These are phyloP conservation scores for Melangyna quadrimaculata DNA, from an alignment of 2,888 invertebrate species.

Conservation along the genomic window DNA sequence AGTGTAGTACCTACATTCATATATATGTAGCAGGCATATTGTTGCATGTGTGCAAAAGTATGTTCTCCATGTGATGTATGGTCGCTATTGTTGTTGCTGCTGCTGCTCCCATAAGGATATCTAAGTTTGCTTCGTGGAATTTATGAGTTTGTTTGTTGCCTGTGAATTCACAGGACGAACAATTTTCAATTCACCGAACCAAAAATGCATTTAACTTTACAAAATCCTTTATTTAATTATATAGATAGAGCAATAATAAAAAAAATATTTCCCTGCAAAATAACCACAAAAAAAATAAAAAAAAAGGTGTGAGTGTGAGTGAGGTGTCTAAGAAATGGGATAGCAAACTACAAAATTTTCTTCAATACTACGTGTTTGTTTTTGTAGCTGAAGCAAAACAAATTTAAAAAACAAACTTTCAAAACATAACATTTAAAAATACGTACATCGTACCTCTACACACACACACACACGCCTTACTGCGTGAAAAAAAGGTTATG, in stretches of 20 bases:
- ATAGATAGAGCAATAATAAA: background rate
- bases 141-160: constrained; percentile 29
- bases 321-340: background rate
- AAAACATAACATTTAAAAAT: background rate
- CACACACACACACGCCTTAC: no score
- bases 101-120: constrained; percentile 47
- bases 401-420: background rate
- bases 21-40: constrained; percentile 23
- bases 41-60: constrained; percentile 41
- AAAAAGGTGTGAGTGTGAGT: no score
- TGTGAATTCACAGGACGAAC: background rate
- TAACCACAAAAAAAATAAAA: no score
- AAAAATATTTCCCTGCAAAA: background rate
- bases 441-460: no score
- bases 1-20: no score
- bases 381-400: background rate
- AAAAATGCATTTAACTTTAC: background rate
- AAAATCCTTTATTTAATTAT: background rate
- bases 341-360: background rate
- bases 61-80: constrained; percentile 32
- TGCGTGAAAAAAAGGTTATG: no score
- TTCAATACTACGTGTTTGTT: background rate
- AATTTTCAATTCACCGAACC: constrained; percentile 1
- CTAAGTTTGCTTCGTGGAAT: constrained; percentile 42
- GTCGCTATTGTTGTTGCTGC: constrained; percentile 57